Percentiles rank a stretch among this genome's conserved stretches.
Conservation (phyloP, 53 echinoderm and acorn worm species). For the Stichopus horrens region DNA sequence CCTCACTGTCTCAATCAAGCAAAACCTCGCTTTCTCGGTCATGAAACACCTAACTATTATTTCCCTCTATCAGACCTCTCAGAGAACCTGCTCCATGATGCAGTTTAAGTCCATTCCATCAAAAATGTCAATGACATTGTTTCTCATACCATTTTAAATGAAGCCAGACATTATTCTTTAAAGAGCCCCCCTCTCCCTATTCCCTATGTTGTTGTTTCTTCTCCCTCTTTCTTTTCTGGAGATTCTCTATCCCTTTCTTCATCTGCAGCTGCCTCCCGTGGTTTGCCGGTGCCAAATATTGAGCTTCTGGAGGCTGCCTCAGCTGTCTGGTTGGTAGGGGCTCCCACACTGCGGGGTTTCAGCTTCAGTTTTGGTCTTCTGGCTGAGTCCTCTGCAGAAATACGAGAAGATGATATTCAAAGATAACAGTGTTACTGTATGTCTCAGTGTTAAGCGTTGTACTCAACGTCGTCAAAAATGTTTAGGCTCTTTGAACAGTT, state of each 20-base stretch:
- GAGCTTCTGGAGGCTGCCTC: constrained; percentile 53
- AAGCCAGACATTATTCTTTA: neutral
- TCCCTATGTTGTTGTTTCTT: neutral
- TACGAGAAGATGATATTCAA: neutral
- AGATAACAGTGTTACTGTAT: neutral
- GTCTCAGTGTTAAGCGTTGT: neutral
- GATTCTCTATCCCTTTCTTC: neutral
- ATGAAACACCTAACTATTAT: too few species aligned
- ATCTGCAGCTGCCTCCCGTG: constrained; percentile 58
- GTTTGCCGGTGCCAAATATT: constrained; percentile 92
- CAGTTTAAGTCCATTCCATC: too few species aligned
- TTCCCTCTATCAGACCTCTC: too few species aligned
- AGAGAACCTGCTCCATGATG: too few species aligned
- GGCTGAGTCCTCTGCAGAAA: constrained; percentile 73
- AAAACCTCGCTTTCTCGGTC: too few species aligned
- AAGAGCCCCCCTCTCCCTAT: neutral
- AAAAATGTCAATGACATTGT: neutral
- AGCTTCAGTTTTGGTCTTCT: constrained; percentile 84
- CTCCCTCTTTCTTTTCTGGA: neutral
- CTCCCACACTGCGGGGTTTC: constrained; percentile 68
- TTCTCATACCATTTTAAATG: neutral
- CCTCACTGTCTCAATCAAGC: too few species aligned
- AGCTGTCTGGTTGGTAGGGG: constrained; percentile 66
- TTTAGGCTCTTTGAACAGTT: too few species aligned
- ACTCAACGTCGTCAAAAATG: too few species aligned